Evolutionary conservation across 92 coral and sea anemone genomes (phyloP).

Genomic region (Umimayanthus chanpuru): DNA sequence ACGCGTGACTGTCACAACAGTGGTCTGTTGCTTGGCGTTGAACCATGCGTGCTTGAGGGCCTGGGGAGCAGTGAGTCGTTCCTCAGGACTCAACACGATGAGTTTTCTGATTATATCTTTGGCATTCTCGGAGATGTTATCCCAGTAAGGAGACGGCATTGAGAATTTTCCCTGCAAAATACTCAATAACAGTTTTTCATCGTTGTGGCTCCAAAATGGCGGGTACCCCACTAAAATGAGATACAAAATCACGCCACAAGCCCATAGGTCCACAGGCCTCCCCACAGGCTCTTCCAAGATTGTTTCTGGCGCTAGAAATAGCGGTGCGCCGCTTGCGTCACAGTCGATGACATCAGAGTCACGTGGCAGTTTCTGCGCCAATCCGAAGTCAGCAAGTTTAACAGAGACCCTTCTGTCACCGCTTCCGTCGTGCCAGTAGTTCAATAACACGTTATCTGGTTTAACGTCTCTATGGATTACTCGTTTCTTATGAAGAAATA

Average conservation of each 20-base stretch:
- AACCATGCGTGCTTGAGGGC: constrained; percentile 80
- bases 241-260: constrained; percentile 85
- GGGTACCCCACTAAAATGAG: constrained; percentile 91
- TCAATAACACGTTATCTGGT: constrained; percentile 90
- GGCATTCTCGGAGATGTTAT: constrained; percentile 71
- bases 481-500: constrained; percentile 81
- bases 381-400: constrained; percentile 93
- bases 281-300: constrained; percentile 91
- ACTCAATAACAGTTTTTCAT: constrained; percentile 76
- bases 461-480: constrained; percentile 93
- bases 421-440: constrained; percentile 56
- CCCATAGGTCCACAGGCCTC: constrained; percentile 92
- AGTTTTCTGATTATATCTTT: constrained; percentile 81
- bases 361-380: constrained; percentile 76
- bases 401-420: constrained; percentile 58
- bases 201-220: constrained; percentile 93
- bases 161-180: constrained; percentile 77
- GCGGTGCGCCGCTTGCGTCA: constrained; percentile 94
- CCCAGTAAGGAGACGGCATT: constrained; percentile 71
- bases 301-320: constrained; percentile 98
- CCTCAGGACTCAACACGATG: constrained; percentile 62
- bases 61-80: constrained; percentile 77
- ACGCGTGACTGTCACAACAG: constrained; percentile 40
- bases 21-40: constrained; percentile 33
- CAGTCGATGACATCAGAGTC: constrained; percentile 67